Evolutionary conservation across 2,797 vertebrate species (phyloP).

Genomic region (Anisognathus igniventris): DNA sequence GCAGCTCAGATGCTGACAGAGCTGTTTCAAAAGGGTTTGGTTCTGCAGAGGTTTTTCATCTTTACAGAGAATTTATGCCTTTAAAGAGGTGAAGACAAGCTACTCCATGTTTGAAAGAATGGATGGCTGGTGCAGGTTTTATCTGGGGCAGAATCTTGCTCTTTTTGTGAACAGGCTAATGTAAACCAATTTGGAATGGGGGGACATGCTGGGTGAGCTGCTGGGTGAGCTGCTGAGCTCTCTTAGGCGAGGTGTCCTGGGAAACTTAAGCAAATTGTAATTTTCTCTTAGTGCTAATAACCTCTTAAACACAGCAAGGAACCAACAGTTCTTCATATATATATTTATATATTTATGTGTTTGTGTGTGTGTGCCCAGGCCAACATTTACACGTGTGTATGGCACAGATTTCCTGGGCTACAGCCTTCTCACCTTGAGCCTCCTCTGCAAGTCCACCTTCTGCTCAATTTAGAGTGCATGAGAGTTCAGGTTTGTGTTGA

Average conservation of each 20-base stretch:
- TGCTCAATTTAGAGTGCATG: neutral
- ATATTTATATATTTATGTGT: neutral
- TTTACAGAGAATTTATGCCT: neutral
- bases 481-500: neutral
- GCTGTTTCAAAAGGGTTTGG: neutral
- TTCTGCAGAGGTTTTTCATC: neutral
- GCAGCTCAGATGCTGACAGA: neutral
- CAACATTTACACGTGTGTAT: accelerated
- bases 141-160: neutral
- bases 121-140: neutral
- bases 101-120: neutral
- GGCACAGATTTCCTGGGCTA: accelerated
- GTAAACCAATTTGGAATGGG: slow-evolving; percentile 27
- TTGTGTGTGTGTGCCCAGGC: neutral
- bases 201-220: neutral
- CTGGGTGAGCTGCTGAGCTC: slow-evolving; percentile 3
- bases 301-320: neutral
- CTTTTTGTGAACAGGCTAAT: slow-evolving; percentile 40
- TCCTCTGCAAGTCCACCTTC: neutral
- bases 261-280: slow-evolving; percentile 1
- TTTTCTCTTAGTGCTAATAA: slow-evolving; percentile 38
- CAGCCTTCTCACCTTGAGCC: neutral
- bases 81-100: neutral
- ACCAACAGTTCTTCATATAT: neutral
- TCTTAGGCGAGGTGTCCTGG: neutral